Evolutionary conservation across 2,113 vertebrate species (phyloP), one percentile per base, ranked within the genome.

Genomic region (Meriones unguiculatus): DNA sequence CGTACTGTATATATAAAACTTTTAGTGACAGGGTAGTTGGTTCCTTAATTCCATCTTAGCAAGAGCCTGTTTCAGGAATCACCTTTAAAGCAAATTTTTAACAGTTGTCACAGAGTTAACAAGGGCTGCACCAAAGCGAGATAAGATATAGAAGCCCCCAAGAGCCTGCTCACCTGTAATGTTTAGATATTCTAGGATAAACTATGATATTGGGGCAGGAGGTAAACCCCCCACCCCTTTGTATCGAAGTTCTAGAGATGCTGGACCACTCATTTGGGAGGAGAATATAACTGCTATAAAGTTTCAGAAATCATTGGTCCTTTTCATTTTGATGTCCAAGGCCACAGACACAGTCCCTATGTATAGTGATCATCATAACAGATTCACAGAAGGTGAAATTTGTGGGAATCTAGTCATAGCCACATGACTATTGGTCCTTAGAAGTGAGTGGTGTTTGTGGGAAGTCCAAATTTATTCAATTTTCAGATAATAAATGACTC

Each of bases 21-120:
- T 89, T 32, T 72, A 64, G 62, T 69, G 28, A 67, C 5, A 93
- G 30, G 9, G 9, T 75, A 76, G 5, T 81, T 92, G 64, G 32
- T 76, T 76, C 59, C 67, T 35, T 85, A 87, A 62, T 86, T 91
- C 28, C 32, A 35, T 93, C 18, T 38, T 62, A 86, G 50, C 22
- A 22, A 73, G 52, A 57, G 32, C 13, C 3, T 57, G 69, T 18
- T 73, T 25, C 32, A 89, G 30, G n/a, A 89, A 50, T 12, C 32
- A 93, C 64, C 69, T 90, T 67, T 54, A 72, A 90, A 73, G 28
- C 12, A 85, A 64, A 50, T 65, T 92, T 73, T 65, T 13, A 57
- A 65, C 82, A 64, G 32, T 82, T 97, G 72, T 89, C 67, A 89
- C 67, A 87, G 91, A 92, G 52, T 77, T 81, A 89, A 67, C 72